Conservation (phyloP, 2,113 vertebrate species). For the Coracopsis vasa region DNA sequence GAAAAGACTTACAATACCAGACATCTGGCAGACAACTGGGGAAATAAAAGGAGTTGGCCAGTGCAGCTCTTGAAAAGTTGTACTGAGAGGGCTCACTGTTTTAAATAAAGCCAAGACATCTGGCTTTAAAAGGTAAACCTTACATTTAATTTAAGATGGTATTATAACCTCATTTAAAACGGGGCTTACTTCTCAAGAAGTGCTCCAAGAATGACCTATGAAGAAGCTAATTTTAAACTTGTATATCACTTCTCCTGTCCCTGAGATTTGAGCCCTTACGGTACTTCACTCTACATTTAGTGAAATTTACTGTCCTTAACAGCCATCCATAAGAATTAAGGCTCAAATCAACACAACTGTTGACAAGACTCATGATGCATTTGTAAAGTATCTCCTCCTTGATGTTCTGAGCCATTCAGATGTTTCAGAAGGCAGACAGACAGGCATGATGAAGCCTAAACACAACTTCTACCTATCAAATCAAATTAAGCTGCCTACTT, state of each 20-base stretch:
- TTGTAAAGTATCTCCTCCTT: background rate
- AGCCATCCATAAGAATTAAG: background rate
- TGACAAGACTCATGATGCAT: background rate
- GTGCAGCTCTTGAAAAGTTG: background rate
- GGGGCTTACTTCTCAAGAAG: background rate
- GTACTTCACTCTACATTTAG: background rate
- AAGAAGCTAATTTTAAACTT: background rate
- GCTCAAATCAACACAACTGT: background rate
- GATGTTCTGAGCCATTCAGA: background rate
- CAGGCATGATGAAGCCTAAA: background rate
- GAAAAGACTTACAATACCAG: background rate
- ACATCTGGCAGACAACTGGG: background rate
- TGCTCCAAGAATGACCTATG: background rate
- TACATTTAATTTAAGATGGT: background rate
- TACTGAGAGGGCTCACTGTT: background rate
- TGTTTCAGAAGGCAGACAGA: background rate
- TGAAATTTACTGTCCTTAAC: background rate
- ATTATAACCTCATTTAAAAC: background rate
- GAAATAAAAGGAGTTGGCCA: background rate
- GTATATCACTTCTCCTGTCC: background rate
- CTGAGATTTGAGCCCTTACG: background rate
- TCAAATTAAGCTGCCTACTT: background rate
- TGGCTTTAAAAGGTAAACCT: background rate
- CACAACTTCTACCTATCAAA: background rate
- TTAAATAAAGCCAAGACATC: background rate